phyloP scores from a whole-genome alignment of 2,113 vertebrate genomes.

The Campylomormyrus numenius region DNA sequence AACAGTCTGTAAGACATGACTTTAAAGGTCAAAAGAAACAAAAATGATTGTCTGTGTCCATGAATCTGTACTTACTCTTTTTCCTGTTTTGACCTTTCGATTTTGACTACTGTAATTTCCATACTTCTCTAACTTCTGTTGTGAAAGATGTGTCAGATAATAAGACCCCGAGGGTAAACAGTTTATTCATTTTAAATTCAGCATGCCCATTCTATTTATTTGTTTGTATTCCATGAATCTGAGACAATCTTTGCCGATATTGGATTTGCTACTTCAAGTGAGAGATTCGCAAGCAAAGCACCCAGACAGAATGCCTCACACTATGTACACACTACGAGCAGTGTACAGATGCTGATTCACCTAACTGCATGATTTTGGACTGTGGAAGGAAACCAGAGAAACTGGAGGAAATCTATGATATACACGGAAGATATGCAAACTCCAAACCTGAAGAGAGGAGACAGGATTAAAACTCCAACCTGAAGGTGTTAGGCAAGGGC shows the following conservation, averaged over 20 bases:
- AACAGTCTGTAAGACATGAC: neutral
- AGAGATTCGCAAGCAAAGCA: neutral
- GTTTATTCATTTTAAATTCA: constrained; percentile 1
- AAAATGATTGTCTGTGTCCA: neutral
- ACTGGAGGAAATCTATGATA: neutral
- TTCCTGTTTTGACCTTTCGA: constrained; percentile 2
- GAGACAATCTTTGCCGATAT: neutral
- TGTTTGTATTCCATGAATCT: neutral
- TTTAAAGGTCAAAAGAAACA: neutral
- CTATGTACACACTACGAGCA: neutral
- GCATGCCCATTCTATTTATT: neutral
- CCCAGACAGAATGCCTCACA: neutral
- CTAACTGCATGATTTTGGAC: neutral
- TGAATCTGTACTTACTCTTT: neutral
- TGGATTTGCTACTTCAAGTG: neutral
- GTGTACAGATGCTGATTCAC: neutral
- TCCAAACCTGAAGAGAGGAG: neutral
- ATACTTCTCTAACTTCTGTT: neutral
- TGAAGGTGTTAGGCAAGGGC: too few species aligned
- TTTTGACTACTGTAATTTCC: neutral
- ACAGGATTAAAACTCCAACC: neutral
- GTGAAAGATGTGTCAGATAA: neutral
- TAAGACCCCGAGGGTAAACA: neutral
- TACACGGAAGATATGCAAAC: neutral
- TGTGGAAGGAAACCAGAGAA: neutral